phyloP scores from a whole-genome alignment of 2,888 invertebrate genomes.

The Polyommatus icarus region DNA sequence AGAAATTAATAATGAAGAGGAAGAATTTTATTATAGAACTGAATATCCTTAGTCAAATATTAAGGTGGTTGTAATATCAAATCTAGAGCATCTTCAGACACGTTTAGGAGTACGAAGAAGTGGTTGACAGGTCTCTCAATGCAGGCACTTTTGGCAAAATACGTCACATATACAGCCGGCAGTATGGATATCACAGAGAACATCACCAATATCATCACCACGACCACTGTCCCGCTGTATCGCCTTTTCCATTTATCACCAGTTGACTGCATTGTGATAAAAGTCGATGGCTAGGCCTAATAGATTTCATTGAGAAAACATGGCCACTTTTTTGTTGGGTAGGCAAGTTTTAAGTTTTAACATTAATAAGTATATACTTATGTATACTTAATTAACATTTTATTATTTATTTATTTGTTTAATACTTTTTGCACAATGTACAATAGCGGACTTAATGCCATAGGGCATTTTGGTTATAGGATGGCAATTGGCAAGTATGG shows the following conservation, averaged over 20 bases:
- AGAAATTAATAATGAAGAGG: too few relatives aligned
- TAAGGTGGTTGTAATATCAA: neutral
- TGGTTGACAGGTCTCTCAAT: conserved; percentile 42
- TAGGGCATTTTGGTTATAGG: too few relatives aligned
- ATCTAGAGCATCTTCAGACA: neutral
- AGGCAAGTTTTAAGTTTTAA: neutral
- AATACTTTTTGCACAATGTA: too few relatives aligned
- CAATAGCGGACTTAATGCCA: too few relatives aligned
- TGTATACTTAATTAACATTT: too few relatives aligned
- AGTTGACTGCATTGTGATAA: neutral
- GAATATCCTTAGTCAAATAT: neutral
- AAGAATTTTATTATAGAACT: neutral
- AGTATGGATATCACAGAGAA: conserved; percentile 54
- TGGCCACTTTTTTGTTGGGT: neutral
- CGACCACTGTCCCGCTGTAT: conserved; percentile 42
- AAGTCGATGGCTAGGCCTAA: neutral
- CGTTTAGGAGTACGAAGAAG: conserved; percentile 43
- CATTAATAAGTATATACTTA: neutral
- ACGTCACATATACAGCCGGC: conserved; percentile 61
- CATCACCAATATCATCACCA: conserved; percentile 51
- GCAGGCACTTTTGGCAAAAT: conserved; percentile 51
- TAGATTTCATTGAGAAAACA: neutral
- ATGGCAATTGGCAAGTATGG: too few relatives aligned
- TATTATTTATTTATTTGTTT: too few relatives aligned
- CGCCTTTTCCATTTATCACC: conserved; percentile 8